Percentiles rank a stretch among this genome's conserved stretches.
These are phyloP conservation scores for Pagetopsis macropterus DNA, from an alignment of 2,797 vertebrate genomes.

Conservation along the genomic window DNA sequence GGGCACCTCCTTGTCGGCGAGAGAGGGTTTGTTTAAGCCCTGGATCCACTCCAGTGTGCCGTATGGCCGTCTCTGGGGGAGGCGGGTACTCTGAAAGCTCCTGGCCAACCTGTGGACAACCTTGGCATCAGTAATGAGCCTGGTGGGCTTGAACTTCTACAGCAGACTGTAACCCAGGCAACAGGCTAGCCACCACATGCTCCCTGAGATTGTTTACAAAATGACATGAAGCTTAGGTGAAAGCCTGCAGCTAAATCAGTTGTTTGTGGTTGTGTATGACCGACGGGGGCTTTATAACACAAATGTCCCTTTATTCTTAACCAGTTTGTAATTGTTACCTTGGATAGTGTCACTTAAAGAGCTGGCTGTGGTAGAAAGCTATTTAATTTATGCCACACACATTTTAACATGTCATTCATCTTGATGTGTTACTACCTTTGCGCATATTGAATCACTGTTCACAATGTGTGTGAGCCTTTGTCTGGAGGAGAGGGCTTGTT, in stretches of 20 bases:
- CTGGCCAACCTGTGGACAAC: conserved; percentile 74
- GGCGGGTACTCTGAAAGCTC: conserved; percentile 65
- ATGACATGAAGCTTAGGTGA: conserved; percentile 65
- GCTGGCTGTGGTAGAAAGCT: background rate
- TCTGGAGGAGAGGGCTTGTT: conserved; percentile 25
- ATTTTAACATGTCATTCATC: conserved; percentile 25
- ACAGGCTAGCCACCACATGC: conserved; percentile 69
- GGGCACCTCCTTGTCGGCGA: conserved; percentile 28
- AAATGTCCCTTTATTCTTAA: conserved; percentile 13
- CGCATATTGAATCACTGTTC: conserved; percentile 29
- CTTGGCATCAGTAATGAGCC: conserved; percentile 79
- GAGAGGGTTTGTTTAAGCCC: conserved; percentile 37
- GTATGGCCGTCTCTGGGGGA: conserved; percentile 60
- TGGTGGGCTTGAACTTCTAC: conserved; percentile 58
- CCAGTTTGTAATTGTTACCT: background rate
- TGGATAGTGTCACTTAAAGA: background rate
- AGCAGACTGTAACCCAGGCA: conserved; percentile 82
- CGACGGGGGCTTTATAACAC: conserved; percentile 15
- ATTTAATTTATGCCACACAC: conserved; percentile 13
- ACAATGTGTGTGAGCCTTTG: conserved; percentile 23
- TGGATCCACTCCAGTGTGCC: conserved; percentile 63
- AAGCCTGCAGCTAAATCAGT: conserved; percentile 52
- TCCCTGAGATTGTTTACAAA: conserved; percentile 75
- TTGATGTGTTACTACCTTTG: conserved; percentile 18
- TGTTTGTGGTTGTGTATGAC: conserved; percentile 28